Percentiles rank a stretch among this genome's conserved stretches.
Evolutionary conservation across 2,113 vertebrate species (phyloP).

Genomic region (Ifrita kowaldi): DNA sequence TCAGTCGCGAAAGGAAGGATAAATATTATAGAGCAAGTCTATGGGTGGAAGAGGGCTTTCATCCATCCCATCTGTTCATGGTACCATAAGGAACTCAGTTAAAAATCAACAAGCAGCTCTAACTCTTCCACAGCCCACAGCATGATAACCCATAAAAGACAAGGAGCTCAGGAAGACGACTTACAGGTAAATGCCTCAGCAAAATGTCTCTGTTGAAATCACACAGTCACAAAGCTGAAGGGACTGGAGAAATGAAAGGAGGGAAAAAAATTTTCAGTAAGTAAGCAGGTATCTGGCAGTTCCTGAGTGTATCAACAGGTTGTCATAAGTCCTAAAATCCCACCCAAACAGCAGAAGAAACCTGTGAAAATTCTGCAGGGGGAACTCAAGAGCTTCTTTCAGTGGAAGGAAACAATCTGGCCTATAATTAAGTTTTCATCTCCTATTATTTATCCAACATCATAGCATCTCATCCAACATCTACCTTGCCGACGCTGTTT

Average conservation of each 20-base stretch:
- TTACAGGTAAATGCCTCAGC: neutral
- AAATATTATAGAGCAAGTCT: neutral
- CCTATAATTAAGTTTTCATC: slow-evolving; percentile 65
- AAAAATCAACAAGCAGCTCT: neutral
- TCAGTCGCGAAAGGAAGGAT: neutral
- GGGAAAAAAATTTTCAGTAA: neutral
- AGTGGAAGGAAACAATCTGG: slow-evolving; percentile 14
- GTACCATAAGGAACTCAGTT: neutral
- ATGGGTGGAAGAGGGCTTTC: neutral
- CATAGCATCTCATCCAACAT: slow-evolving; percentile 43
- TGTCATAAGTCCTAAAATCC: neutral
- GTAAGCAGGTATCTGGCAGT: neutral
- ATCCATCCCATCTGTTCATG: neutral
- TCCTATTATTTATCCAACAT: slow-evolving; percentile 51
- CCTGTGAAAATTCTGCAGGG: slow-evolving; percentile 46
- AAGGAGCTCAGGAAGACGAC: neutral
- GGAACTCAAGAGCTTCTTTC: slow-evolving; percentile 48
- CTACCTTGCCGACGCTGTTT: slow-evolving; percentile 61
- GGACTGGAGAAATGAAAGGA: neutral
- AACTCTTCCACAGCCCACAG: neutral
- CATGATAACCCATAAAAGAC: neutral
- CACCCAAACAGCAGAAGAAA: neutral
- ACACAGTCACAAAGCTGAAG: neutral
- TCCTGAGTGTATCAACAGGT: neutral
- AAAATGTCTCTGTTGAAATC: neutral